These are phyloP conservation scores for Oligia latruncula DNA, from an alignment of 2,888 invertebrate genomes.

Conservation along the genomic window DNA sequence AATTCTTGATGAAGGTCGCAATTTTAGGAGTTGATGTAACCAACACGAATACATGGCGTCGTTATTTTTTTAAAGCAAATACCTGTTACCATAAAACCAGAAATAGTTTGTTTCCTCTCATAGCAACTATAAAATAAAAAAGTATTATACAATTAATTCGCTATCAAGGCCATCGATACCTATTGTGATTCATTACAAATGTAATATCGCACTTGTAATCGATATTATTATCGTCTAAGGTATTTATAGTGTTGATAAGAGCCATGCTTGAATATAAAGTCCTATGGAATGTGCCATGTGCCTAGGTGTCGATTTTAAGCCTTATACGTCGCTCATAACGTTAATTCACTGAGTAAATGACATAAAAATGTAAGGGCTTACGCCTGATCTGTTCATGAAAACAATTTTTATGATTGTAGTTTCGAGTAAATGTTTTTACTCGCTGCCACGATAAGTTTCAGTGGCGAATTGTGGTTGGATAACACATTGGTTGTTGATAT, in stretches of 20 bases:
- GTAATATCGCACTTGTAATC: constrained; percentile 59
- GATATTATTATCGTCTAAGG: constrained; percentile 58
- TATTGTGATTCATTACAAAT: constrained; percentile 55
- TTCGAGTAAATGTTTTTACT: constrained; percentile 17
- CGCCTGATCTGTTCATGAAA: constrained; percentile 30
- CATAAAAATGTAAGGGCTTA: constrained; percentile 20
- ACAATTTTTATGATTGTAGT: constrained; percentile 14
- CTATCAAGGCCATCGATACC: constrained; percentile 42
- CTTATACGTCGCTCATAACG: constrained; percentile 15
- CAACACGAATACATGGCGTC: not conserved
- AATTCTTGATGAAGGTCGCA: not conserved
- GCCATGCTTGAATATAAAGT: constrained; percentile 40
- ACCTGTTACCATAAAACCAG: not conserved
- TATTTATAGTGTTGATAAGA: constrained; percentile 55
- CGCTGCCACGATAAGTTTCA: constrained; percentile 22
- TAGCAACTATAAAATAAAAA: constrained; percentile 29
- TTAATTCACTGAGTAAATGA: constrained; percentile 43
- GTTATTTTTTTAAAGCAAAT: not conserved
- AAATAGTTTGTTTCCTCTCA: constrained; percentile 29
- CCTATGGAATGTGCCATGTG: constrained; percentile 43
- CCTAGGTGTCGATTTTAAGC: constrained; percentile 20
- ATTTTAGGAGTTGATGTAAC: not conserved
- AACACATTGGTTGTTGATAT: constrained; percentile 22
- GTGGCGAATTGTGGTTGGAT: constrained; percentile 16
- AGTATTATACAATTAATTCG: constrained; percentile 27